Evolutionary conservation across 1,140 invertebrate species (phyloP), one percentile per base, ranked within the genome.

Genomic region (Potamilus streckersoni): DNA sequence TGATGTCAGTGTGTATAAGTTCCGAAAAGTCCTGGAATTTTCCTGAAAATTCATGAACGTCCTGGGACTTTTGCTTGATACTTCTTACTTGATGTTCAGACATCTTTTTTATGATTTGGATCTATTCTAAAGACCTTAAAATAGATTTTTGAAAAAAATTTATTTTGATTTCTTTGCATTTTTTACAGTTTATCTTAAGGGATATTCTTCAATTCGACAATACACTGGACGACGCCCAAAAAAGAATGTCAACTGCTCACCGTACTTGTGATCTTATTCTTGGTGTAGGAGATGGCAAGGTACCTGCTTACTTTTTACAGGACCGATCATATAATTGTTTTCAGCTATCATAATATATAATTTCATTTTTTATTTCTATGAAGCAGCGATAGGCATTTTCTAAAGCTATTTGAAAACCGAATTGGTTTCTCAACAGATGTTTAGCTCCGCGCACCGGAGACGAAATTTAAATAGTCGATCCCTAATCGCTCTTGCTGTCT

Each of bases 231-330:
- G 82, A 84, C 63, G 76, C 83, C 2, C 70, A 79, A 23, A 74
- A 82, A 5, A 71, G 84, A 58, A 78, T 86, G 2, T 57, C 79
- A 1, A 80, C 82, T n/a, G 72, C 79, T 2, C 69, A 69, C 31
- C 67, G 85, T 55, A 86, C 85, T 8, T 86, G 85, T 79, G 76
- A 86, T 65, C 78, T 86, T 27, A 84, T 86, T 61, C 71, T 86
- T 1, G 85, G 85, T 38, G 85, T 86, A 15, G 85, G 84, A 11
- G 85, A 86, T 73, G 85, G 79, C 20, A 86, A 86, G 80, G 84
- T 85, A 69, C 62, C 27, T 61, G 19, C 11, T 20, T 49, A 19
- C 19, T 62, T 14, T 3, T n/a, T 62, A 62, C 0, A 62, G 23
- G 0, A 62, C 60, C 19, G 23, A 23, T 62, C 23, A n/a, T 23